Evolutionary conservation across 2,797 vertebrate species (phyloP), one percentile per base, ranked within the genome.

Genomic region (Leptoclinus maculatus): DNA sequence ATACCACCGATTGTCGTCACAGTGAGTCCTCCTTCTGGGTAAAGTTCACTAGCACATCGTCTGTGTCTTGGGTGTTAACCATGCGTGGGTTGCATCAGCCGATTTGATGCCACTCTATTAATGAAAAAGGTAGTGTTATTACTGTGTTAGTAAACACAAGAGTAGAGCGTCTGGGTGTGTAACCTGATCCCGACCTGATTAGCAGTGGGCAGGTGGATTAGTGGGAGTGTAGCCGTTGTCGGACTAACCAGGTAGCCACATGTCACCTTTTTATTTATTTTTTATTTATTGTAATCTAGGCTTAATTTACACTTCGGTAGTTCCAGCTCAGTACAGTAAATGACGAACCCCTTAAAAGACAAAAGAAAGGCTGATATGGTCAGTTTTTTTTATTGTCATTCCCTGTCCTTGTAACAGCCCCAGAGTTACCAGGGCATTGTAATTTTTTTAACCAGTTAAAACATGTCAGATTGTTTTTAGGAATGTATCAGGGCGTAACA

Each of bases 51-150:
- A 5, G 41, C 29, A 16, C 11, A 25, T 14, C 16, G 65, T 32
- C 13, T 13, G 49, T 3, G 14, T 10, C 9, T 53, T n/a, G 56
- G 51, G 49, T 78, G 64, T 25, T 9, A 19, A 23, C 62, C 83
- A 29, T 25, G 74, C 65, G 8, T 3, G 45, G 68, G 84, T 91
- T 92, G 89, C 89, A 84, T 91, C 91, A 91, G 89, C 88, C 85
- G 60, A 34, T 16, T 45, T 14, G 32, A 3, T 54, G 6, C 10
- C 16, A 38, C 29, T 2, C 23, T 14, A 6, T 27, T 3, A 3
- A 5, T 27, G 27, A 21, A 7, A 65, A 12, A 60, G 23, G 23
- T 17, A 4, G 11, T 53, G 3, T 45, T 25, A 19, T 32, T 12
- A 34, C 3, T 19, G 5, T n/a, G 29, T 1, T 16, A 12, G 29